Evolutionary conservation across 2,888 invertebrate species (phyloP), one percentile per base, ranked within the genome.

Genomic region (Dicyrtoma fusca): DNA sequence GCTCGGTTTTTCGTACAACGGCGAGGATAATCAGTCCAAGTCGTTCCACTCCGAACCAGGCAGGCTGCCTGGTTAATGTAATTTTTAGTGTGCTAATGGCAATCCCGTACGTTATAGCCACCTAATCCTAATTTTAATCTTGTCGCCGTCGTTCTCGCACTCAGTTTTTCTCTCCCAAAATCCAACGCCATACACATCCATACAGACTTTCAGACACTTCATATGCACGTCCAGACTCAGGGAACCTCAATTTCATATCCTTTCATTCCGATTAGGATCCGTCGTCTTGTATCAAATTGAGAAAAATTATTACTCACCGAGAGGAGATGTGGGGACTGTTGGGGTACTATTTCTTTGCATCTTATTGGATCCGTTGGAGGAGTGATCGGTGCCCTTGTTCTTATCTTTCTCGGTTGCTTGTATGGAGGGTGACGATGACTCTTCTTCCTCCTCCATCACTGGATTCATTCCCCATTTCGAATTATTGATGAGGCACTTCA

Each of bases 381-480:
- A 74, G 62, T 75, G 71, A 68, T 73, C 74, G 57, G 69, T 71
- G 61, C 72, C 70, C 47, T 65, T 74, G 55, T 72, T 76, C 55
- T 57, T 62, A 59, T 75, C 75, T 47, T 65, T 73, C 19, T 76
- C 74, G 70, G 34, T n/a, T 63, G 26, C 59, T 61, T 71, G 34
- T 3, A 5, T 34, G 34, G 34, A 34, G 65, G 65, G 49, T 65
- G 57, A 34, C 14, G 63, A 45, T 14, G 63, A 51, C 64, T 72
- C 74, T 71, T 80, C 80, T 70, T 80, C 80, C 66, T 80, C 79
- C 69, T 80, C 80, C 73, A 80, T 74, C 59, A 80, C 69, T 44
- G 80, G 77, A 69, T 80, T 79, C 80, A 80, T 80, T 55, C 79
- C 80, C 80, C 80, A 80, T 75, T 79, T 79, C 49, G 77, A 75